phyloP scores from a whole-genome alignment of 2,113 vertebrate species.

The Ahaetulla prasina region DNA sequence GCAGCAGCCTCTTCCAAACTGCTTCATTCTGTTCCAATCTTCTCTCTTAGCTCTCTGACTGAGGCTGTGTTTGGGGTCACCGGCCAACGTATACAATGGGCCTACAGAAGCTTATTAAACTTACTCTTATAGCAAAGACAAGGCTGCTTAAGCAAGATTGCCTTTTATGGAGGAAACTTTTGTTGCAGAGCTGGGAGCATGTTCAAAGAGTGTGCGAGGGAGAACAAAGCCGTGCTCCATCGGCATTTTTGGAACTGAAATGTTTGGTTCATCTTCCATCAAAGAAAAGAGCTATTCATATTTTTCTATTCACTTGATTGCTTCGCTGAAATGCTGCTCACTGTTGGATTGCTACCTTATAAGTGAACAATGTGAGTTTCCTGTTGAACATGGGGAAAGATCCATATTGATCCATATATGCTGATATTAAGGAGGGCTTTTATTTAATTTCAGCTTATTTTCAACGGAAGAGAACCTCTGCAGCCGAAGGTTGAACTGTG shows the following conservation, averaged over 20 bases:
- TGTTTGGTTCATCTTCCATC: not conserved
- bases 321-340: not conserved
- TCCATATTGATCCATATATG: not conserved
- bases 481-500: not conserved
- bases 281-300: not conserved
- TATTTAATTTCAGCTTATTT: no score
- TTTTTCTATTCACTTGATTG: not conserved
- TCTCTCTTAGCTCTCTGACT: not conserved
- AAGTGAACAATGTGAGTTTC: not conserved
- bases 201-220: not conserved
- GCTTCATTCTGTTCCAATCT: not conserved
- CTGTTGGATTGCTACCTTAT: not conserved
- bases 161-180: conserved; percentile 15
- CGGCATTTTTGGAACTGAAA: not conserved
- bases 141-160: not conserved
- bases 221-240: not conserved
- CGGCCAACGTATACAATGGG: not conserved
- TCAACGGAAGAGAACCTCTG: not conserved
- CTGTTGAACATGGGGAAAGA: not conserved
- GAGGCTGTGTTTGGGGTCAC: not conserved
- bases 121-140: not conserved
- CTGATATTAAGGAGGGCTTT: not conserved
- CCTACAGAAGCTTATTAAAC: not conserved
- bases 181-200: not conserved
- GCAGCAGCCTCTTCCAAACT: not conserved